Evolutionary conservation across 2,113 vertebrate species (phyloP).

Genomic region (Nymphicus hollandicus): DNA sequence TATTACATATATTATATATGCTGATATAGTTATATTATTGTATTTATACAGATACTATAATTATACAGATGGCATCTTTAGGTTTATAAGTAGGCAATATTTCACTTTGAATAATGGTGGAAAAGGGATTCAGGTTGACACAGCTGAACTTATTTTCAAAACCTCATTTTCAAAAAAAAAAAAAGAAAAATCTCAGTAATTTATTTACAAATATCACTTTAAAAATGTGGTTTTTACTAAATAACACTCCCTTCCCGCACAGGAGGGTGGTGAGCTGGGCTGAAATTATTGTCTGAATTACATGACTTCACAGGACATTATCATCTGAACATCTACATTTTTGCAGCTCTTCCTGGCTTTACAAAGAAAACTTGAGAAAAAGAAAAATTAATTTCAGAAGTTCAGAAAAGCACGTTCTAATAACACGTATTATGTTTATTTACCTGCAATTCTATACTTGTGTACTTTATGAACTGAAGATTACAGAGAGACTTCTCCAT

Average conservation of each 20-base stretch:
- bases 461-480: background rate
- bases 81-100: background rate
- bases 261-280: background rate
- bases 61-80: background rate
- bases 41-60: background rate
- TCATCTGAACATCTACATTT: background rate
- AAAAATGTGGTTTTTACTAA: background rate
- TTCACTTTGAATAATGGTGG: background rate
- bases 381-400: background rate
- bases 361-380: background rate
- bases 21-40: background rate
- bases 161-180: background rate
- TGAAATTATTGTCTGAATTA: background rate
- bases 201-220: background rate
- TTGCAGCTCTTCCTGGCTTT: background rate
- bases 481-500: background rate
- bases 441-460: background rate
- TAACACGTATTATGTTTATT: background rate
- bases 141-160: background rate
- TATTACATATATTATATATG: background rate
- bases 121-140: background rate
- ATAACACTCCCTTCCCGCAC: background rate
- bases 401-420: background rate
- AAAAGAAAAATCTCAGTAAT: background rate
- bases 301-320: background rate